Evolutionary conservation across 2,797 vertebrate species (phyloP).

Genomic region (Clamator glandarius): DNA sequence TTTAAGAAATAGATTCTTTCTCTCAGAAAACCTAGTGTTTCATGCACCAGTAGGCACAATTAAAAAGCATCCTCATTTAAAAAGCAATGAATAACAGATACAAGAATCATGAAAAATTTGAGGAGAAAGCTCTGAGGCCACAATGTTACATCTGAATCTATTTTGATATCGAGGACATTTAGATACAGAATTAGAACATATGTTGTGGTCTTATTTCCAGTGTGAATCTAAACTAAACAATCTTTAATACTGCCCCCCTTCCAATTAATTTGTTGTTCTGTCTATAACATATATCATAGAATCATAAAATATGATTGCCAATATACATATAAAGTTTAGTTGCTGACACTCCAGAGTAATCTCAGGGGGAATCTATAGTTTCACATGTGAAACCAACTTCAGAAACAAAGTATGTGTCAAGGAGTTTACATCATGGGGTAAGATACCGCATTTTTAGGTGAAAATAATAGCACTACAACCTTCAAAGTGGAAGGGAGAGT

Average conservation of each 20-base stretch:
- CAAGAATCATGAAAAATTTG: background rate
- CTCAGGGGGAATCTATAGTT: background rate
- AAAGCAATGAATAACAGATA: background rate
- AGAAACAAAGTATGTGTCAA: background rate
- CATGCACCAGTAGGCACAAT: background rate
- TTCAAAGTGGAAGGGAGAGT: background rate
- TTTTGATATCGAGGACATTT: background rate
- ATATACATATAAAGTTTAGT: background rate
- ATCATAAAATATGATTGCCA: background rate
- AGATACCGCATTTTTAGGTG: background rate
- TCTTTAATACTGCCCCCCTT: background rate
- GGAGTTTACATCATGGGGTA: background rate
- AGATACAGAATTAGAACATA: background rate
- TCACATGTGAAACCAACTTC: background rate
- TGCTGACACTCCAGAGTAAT: background rate
- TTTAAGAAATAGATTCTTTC: conserved; percentile 6
- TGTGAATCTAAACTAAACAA: background rate
- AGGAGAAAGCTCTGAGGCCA: background rate
- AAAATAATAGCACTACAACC: background rate
- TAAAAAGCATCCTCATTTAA: background rate
- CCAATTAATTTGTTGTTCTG: background rate
- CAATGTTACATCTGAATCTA: background rate
- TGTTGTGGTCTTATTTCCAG: background rate
- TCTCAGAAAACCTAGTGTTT: conserved; percentile 11
- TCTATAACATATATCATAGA: background rate